Conservation (phyloP, 2,888 invertebrate genomes). For the Thelaira solivaga region DNA sequence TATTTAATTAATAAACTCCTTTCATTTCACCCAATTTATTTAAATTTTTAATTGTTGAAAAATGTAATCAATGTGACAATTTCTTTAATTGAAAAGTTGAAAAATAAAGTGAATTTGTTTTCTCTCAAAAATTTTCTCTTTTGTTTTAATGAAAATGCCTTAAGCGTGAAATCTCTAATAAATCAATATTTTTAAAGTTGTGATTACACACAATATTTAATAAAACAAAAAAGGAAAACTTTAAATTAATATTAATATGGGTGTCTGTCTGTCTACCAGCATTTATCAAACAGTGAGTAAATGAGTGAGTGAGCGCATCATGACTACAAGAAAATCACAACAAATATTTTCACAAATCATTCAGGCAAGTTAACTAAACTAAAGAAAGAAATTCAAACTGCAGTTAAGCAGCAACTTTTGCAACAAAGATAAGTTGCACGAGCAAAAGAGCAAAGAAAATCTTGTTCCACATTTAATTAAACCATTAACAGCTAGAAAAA, state of each 20-base stretch:
- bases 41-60: no score
- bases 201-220: slow-evolving; percentile 18
- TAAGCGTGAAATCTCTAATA: slow-evolving; percentile 58
- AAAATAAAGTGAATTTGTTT: no score
- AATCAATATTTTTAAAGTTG: slow-evolving; percentile 50
- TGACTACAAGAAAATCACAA: background rate
- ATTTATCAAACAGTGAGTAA: background rate
- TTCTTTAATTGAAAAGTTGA: no score
- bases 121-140: no score
- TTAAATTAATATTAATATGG: slow-evolving; percentile 41
- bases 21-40: no score
- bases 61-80: no score
- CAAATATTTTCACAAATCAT: slow-evolving; percentile 39
- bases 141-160: slow-evolving; percentile 18
- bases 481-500: background rate
- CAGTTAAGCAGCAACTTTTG: slow-evolving; percentile 29
- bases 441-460: slow-evolving; percentile 24
- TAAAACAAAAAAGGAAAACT: slow-evolving; percentile 8
- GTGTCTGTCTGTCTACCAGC: background rate
- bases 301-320: background rate
- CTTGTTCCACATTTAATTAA: slow-evolving; percentile 27
- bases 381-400: slow-evolving; percentile 7
- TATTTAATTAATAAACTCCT: no score
- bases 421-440: slow-evolving; percentile 7
- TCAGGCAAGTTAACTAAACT: background rate